phyloP scores from a whole-genome alignment of 2,113 vertebrate species.

The Neoarius graeffei region DNA sequence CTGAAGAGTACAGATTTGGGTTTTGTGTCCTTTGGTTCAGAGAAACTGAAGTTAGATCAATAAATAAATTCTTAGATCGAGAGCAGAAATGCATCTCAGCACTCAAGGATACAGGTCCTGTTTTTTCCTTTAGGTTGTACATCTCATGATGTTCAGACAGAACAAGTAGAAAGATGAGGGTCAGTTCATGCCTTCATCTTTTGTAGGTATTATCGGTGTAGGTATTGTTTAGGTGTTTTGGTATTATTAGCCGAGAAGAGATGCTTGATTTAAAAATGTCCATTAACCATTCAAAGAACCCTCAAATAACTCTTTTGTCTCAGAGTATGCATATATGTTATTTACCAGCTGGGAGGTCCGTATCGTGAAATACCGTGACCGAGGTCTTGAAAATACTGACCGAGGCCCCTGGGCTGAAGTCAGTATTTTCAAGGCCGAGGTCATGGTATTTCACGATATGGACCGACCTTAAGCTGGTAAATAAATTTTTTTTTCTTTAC shows the following conservation, averaged over 20 bases:
- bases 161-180: neutral
- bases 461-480: no score
- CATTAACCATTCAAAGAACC: neutral
- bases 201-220: neutral
- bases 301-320: neutral
- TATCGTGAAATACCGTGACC: no score
- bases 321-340: neutral
- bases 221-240: no score
- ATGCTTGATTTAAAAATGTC: neutral
- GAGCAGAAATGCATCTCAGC: neutral
- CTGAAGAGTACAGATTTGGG: neutral
- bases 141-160: neutral
- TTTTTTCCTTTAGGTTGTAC: neutral
- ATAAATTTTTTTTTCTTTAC: no score
- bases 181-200: neutral
- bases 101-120: neutral
- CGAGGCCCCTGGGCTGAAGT: no score
- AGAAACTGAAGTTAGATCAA: neutral
- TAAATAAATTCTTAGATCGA: neutral
- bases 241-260: neutral
- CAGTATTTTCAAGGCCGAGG: no score
- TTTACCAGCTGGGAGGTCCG: no score
- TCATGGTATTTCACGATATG: no score
- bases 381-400: no score
- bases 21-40: neutral